A percentile compares a stretch with the other conserved stretches of the same genome.
Evolutionary conservation across 2,113 vertebrate species (phyloP).

Genomic region (Phalacrocorax carbo): DNA sequence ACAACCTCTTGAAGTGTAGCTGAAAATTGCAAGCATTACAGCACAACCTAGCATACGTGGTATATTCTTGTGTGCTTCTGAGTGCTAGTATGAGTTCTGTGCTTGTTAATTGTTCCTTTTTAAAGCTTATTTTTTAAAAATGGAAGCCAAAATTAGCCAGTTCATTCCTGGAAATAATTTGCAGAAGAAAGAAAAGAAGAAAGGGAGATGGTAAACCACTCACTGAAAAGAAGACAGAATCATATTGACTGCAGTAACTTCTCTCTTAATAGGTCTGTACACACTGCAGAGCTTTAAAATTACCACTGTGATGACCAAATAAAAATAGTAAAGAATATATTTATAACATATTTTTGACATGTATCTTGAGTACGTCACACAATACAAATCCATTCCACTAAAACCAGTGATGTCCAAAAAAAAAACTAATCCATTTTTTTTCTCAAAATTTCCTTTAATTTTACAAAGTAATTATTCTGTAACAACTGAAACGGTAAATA

Average conservation of each 20-base stretch:
- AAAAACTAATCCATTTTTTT: rapidly evolving
- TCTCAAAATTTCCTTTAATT: background rate
- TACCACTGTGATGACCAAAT: constrained; percentile 23
- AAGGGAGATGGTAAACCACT: background rate
- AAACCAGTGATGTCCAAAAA: background rate
- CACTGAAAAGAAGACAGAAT: constrained; percentile 41
- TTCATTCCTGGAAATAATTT: constrained; percentile 8
- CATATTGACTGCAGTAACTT: constrained; percentile 25
- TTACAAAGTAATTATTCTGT: background rate
- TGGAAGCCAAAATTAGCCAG: background rate
- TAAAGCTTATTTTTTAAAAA: constrained; percentile 5
- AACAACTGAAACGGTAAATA: background rate
- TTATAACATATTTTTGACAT: background rate
- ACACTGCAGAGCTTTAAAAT: constrained; percentile 6
- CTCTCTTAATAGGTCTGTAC: constrained; percentile 44
- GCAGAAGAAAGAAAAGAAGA: constrained; percentile 21
- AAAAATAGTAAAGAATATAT: constrained; percentile 23
- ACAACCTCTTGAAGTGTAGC: background rate
- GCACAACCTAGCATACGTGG: background rate
- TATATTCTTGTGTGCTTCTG: background rate
- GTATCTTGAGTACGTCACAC: background rate
- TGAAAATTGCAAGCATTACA: background rate
- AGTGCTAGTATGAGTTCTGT: background rate
- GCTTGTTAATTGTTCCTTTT: constrained; percentile 32
- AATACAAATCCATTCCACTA: background rate